A percentile compares a stretch with the other conserved stretches of the same genome.
Conservation (phyloP, 2,797 vertebrate species). For the Aselliscus stoliczkanus region DNA sequence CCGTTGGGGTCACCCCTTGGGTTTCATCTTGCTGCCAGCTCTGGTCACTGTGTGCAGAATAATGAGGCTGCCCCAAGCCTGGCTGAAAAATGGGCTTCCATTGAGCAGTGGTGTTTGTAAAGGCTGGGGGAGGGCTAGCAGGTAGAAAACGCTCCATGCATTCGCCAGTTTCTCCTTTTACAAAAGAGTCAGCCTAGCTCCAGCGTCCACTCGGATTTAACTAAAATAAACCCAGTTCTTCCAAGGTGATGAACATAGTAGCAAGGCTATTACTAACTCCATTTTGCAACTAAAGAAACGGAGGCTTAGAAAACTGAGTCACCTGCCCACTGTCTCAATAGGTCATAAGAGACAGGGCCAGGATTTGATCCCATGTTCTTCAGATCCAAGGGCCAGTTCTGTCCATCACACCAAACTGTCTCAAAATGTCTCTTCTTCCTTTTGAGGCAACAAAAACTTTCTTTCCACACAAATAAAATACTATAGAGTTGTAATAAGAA, state of each 20-base stretch:
- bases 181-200: not conserved
- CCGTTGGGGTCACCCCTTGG: not conserved
- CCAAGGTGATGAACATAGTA: accelerated
- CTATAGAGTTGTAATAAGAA: not conserved
- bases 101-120: not conserved
- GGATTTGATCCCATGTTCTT: not conserved
- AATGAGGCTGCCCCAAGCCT: not conserved
- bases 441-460: not conserved
- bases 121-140: not conserved
- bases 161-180: not conserved
- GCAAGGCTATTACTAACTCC: not conserved
- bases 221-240: not conserved
- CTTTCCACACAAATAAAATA: not conserved
- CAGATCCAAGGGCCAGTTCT: not conserved
- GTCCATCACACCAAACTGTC: not conserved
- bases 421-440: not conserved
- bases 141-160: too few relatives aligned
- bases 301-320: not conserved
- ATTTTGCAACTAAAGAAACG: not conserved
- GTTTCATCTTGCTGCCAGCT: not conserved
- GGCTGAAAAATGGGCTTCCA: not conserved
- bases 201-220: not conserved
- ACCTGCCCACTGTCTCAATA: not conserved
- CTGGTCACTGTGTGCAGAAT: not conserved
- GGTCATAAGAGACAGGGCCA: not conserved